Conservation (phyloP, 2,113 vertebrate genomes). For the Cnemophilus loriae region DNA sequence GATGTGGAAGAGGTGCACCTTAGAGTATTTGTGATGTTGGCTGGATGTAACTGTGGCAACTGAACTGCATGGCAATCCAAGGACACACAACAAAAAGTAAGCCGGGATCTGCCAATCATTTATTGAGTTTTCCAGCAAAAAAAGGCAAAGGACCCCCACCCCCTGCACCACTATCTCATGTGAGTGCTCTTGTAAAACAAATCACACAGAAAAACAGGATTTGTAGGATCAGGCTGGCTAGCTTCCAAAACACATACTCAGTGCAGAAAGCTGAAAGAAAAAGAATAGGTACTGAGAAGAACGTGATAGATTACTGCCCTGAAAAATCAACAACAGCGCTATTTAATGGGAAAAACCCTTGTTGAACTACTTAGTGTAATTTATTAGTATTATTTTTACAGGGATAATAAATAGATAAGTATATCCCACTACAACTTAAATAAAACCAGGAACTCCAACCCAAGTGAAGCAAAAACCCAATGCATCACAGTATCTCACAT, state of each 20-base stretch:
- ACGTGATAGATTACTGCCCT: neutral
- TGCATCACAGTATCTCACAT: neutral
- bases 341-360: neutral
- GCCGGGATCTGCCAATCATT: neutral
- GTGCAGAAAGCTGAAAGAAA: neutral
- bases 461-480: neutral
- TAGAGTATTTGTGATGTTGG: neutral
- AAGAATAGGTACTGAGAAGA: neutral
- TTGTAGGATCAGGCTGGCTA: conserved; percentile 37
- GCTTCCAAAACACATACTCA: conserved; percentile 44
- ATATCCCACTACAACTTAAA: neutral
- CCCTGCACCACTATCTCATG: neutral
- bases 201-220: conserved; percentile 14
- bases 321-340: neutral
- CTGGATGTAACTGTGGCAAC: neutral
- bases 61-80: neutral
- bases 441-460: neutral
- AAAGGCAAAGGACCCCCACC: neutral
- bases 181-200: conserved; percentile 25
- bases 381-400: neutral
- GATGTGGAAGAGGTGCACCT: neutral
- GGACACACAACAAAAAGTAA: neutral
- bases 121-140: neutral
- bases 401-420: neutral
- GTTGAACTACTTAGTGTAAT: neutral